Base-by-base conservation (phyloP, 2,797 vertebrate species). In the Sebastes cheni region DNA sequence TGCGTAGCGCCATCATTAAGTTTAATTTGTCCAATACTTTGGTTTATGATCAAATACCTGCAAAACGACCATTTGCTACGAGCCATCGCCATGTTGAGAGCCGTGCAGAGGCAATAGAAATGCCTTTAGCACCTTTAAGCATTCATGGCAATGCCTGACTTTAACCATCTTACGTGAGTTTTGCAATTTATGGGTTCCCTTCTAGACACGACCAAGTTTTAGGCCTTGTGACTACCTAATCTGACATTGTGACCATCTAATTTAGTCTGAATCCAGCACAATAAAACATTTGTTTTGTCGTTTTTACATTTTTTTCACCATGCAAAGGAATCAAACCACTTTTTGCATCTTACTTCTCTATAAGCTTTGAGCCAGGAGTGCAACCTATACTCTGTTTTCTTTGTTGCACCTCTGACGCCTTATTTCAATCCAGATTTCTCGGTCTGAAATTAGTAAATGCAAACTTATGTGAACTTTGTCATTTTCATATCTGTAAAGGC, bases 401-500 rank as follows among this genome's bases (percentile, higher is more conserved):
- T 80, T 62, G 30, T 58, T 14, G 20, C 69, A 52, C 68, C 66
- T 23, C 25, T 76, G 55, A 69, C 34, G 11, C 32, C 12, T 67
- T 39, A 56, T 75, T 82, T 72, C 64, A 71, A 59, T 2, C 14
- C 70, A 55, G 22, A 62, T 65, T 64, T 65, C 52, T 76, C 34
- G 54, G 54, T 66, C 80, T 77, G 52, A 82, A 84, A 55, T 77
- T 55, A 29, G 58, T 65, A 60, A 84, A 30, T 73, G 29, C 68
- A 79, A 77, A 87, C 62, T 70, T 79, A 67, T 50, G 46, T 80
- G 67, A 81, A 75, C 74, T 72, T 61, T 77, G 54, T 79, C 60
- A 58, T 74, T 80, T 78, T 75, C 64, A 62, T 67, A 61, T 87
- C 67, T 79, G 72, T 36, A 22, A 76, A 72, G 67, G 66, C 20